These are phyloP conservation scores for Oscheius sp. DNA, from an alignment of 2,888 invertebrate species.

Conservation along the genomic window DNA sequence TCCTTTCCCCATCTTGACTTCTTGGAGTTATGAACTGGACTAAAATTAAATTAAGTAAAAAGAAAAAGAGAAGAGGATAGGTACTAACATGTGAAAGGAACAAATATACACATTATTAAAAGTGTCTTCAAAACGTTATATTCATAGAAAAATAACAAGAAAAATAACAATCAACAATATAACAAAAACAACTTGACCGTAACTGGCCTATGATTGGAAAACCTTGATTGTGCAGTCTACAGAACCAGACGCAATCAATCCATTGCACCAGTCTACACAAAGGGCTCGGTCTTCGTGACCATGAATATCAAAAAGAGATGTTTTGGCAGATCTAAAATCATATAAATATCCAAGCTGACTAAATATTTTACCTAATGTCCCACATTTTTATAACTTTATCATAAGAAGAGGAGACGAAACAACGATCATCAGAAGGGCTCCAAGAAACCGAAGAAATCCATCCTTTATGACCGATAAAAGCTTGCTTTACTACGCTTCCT, in stretches of 20 bases:
- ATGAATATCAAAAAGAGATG: slow-evolving; percentile 87
- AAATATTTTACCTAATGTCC: slow-evolving; percentile 78
- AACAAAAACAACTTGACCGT: slow-evolving; percentile 26
- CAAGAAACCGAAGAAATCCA: slow-evolving; percentile 92
- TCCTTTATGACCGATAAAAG: slow-evolving; percentile 84
- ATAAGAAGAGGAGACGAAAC: slow-evolving; percentile 91
- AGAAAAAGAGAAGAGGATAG: background rate
- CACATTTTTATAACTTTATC: slow-evolving; percentile 91
- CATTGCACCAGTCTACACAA: slow-evolving; percentile 91
- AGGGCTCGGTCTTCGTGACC: slow-evolving; percentile 92
- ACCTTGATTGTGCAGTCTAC: slow-evolving; percentile 88
- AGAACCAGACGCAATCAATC: slow-evolving; percentile 85
- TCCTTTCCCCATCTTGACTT: slow-evolving; percentile 91
- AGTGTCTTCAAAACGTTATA: slow-evolving; percentile 4
- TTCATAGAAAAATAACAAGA: slow-evolving; percentile 3
- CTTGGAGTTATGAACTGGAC: background rate
- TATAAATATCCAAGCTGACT: background rate
- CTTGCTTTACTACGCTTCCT: slow-evolving; percentile 83
- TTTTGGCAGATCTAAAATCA: slow-evolving; percentile 79
- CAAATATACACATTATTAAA: background rate
- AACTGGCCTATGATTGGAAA: slow-evolving; percentile 27
- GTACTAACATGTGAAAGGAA: background rate
- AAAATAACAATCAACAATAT: slow-evolving; percentile 17
- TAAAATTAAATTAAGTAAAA: background rate
- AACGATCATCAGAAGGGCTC: slow-evolving; percentile 83